phyloP scores from a whole-genome alignment of 1,140 invertebrate species.

The Glomeris maerens region DNA sequence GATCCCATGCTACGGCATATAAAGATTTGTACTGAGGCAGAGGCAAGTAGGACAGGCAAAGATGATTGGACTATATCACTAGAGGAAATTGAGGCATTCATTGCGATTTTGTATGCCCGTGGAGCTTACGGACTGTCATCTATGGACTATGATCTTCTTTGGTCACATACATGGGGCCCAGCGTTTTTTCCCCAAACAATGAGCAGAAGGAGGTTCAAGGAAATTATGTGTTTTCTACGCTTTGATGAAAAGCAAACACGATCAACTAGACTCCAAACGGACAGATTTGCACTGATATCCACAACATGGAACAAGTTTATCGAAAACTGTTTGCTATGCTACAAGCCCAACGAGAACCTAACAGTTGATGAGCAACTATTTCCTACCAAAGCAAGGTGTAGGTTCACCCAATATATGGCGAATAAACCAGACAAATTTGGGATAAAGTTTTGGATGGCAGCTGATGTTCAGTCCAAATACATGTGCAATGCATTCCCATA shows the following conservation, averaged over 20 bases:
- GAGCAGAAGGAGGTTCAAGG: conserved; percentile 5
- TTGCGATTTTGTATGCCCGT: background rate
- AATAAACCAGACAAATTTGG: conserved; percentile 17
- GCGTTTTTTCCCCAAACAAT: background rate
- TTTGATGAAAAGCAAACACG: conserved; percentile 11
- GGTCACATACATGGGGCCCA: background rate
- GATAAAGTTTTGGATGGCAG: conserved; percentile 13
- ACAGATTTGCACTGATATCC: conserved; percentile 10
- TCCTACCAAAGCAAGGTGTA: conserved; percentile 8
- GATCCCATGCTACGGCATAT: no score
- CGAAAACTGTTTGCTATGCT: conserved; percentile 11
- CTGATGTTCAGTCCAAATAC: conserved; percentile 13
- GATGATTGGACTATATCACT: no score
- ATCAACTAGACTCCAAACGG: background rate
- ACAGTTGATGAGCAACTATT: conserved; percentile 15
- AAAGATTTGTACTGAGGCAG: no score
- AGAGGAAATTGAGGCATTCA: background rate
- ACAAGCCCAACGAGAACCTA: conserved; percentile 10
- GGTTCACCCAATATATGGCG: conserved; percentile 15
- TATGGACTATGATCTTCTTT: background rate
- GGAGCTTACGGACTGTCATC: background rate
- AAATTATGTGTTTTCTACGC: conserved; percentile 7
- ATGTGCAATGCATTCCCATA: conserved; percentile 12
- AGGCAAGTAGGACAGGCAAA: no score
- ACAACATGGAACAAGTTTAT: conserved; percentile 14